phyloP scores from a whole-genome alignment of 2,113 vertebrate genomes.

The Melanotaenia duboulayi region DNA sequence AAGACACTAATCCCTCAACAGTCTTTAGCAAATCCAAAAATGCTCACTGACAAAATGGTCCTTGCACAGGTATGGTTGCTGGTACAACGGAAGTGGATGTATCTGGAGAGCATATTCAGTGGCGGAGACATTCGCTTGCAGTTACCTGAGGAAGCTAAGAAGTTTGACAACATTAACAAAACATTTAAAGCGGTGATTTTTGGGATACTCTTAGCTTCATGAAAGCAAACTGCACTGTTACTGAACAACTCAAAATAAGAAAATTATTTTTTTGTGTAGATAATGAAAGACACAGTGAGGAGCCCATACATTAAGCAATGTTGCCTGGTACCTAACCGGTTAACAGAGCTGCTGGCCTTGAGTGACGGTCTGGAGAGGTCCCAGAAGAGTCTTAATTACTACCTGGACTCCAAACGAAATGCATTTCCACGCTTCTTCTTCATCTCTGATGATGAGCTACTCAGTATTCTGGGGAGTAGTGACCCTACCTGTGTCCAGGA shows the following conservation, averaged over 20 bases:
- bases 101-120: conserved; percentile 95
- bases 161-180: conserved; percentile 91
- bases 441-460: conserved; percentile 96
- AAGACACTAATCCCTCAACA: not conserved
- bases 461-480: conserved; percentile 94
- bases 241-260: not conserved
- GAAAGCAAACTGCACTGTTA: not conserved
- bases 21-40: conserved; percentile 1
- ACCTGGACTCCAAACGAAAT: conserved; percentile 94
- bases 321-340: conserved; percentile 88
- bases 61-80: conserved; percentile 89
- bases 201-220: not conserved
- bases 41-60: not conserved
- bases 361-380: conserved; percentile 90
- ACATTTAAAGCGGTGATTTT: conserved; percentile 89
- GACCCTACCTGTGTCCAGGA: conserved; percentile 93
- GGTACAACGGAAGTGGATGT: conserved; percentile 98
- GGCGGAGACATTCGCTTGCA: conserved; percentile 92
- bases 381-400: conserved; percentile 96
- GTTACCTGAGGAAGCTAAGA: conserved; percentile 92
- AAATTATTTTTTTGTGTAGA: conserved; percentile 74
- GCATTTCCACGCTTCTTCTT: conserved; percentile 98
- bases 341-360: conserved; percentile 86
- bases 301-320: conserved; percentile 87
- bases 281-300: conserved; percentile 89